A percentile compares a stretch with the other conserved stretches of the same genome.
Evolutionary conservation across 2,797 vertebrate species (phyloP).

Genomic region (Protosalanx chinensis): DNA sequence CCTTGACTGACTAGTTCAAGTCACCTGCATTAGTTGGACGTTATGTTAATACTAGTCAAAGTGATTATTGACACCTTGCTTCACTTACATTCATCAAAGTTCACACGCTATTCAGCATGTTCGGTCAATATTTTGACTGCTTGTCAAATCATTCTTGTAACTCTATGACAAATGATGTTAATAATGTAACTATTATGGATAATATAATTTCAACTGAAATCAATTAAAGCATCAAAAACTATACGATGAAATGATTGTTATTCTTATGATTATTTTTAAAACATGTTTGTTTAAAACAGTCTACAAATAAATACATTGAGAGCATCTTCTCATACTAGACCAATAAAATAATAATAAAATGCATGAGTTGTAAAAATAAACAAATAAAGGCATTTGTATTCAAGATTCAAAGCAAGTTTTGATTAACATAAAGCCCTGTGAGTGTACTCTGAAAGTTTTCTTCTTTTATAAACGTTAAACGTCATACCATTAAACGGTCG

Average conservation of each 20-base stretch:
- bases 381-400: not conserved
- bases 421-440: slow-evolving; percentile 5
- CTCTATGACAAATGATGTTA: too few relatives aligned
- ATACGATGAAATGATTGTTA: not conserved
- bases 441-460: slow-evolving; percentile 17
- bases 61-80: slow-evolving; percentile 35
- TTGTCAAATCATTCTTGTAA: slow-evolving; percentile 36
- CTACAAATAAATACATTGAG: too few relatives aligned
- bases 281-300: not conserved
- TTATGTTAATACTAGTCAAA: slow-evolving; percentile 14
- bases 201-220: not conserved
- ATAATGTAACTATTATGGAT: too few relatives aligned
- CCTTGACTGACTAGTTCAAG: slow-evolving; percentile 11
- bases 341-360: too few relatives aligned
- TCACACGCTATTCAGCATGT: slow-evolving; percentile 16
- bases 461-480: slow-evolving; percentile 61
- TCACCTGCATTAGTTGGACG: slow-evolving; percentile 12
- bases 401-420: not conserved
- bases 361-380: not conserved
- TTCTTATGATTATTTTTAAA: not conserved
- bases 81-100: slow-evolving; percentile 32
- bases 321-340: not conserved
- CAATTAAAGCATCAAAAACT: not conserved
- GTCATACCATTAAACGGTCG: slow-evolving; percentile 57
- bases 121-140: slow-evolving; percentile 47